Evolutionary conservation across 2,888 invertebrate species (phyloP).

Genomic region (Ametastegia equiseti): DNA sequence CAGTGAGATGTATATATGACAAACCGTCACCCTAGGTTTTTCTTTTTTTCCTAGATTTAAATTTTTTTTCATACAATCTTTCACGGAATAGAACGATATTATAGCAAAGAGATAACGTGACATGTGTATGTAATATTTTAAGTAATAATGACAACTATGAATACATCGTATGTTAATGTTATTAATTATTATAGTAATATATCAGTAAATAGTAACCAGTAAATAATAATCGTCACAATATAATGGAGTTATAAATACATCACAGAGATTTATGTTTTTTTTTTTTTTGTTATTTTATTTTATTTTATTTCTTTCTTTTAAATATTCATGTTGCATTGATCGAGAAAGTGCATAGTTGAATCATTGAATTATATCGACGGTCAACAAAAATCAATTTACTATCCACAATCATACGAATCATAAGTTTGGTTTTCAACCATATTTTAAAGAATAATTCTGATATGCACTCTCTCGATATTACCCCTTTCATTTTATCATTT

Average conservation of each 20-base stretch:
- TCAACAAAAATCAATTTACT: background rate
- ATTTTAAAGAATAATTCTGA: background rate
- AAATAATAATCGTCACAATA: slow-evolving; percentile 56
- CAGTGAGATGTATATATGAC: slow-evolving; percentile 37
- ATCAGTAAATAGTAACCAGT: slow-evolving; percentile 54
- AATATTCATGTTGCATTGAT: slow-evolving; percentile 42
- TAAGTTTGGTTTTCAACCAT: background rate
- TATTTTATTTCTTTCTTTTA: slow-evolving; percentile 41
- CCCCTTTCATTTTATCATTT: slow-evolving; percentile 32
- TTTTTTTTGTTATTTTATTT: slow-evolving; percentile 42
- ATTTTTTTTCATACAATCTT: slow-evolving; percentile 17
- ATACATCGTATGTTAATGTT: slow-evolving; percentile 52
- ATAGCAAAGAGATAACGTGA: slow-evolving; percentile 49
- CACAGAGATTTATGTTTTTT: slow-evolving; percentile 67
- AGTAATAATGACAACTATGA: slow-evolving; percentile 50
- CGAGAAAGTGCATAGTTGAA: slow-evolving; percentile 29
- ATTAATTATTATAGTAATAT: slow-evolving; percentile 55
- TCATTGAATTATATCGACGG: background rate
- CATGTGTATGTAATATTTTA: slow-evolving; percentile 47
- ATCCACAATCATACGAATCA: slow-evolving; percentile 1
- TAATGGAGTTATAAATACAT: slow-evolving; percentile 68
- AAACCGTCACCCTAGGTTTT: slow-evolving; percentile 33
- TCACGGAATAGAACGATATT: slow-evolving; percentile 43
- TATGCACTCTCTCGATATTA: slow-evolving; percentile 38
- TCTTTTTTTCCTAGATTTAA: slow-evolving; percentile 11